These are phyloP conservation scores for Sesia bembeciformis DNA, from an alignment of 2,888 invertebrate genomes.

Conservation along the genomic window DNA sequence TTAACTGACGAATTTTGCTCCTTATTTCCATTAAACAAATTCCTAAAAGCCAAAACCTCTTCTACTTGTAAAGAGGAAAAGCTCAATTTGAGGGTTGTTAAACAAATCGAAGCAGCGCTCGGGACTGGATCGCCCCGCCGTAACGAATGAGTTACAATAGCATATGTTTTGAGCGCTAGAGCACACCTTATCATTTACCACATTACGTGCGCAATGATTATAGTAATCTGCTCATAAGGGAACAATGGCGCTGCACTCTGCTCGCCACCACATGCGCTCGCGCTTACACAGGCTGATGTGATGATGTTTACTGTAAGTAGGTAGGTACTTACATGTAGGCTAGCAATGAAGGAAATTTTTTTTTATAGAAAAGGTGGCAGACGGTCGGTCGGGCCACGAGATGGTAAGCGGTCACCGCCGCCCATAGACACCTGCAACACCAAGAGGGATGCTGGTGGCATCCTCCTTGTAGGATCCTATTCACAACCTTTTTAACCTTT, in stretches of 20 bases:
- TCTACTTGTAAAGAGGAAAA: constrained; percentile 3
- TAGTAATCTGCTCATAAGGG: constrained; percentile 68
- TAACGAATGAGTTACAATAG: constrained; percentile 66
- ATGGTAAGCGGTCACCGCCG: not conserved
- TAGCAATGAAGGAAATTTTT: not conserved
- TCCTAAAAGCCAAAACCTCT: too few species aligned
- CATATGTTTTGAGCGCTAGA: constrained; percentile 69
- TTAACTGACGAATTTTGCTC: too few species aligned
- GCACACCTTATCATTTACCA: constrained; percentile 71
- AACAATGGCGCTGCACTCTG: constrained; percentile 52
- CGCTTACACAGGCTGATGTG: not conserved
- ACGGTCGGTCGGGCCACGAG: not conserved
- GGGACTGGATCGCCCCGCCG: constrained; percentile 23
- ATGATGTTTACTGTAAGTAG: not conserved
- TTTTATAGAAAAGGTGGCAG: not conserved
- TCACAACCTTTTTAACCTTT: too few species aligned
- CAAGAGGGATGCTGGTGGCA: not conserved
- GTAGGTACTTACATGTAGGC: not conserved
- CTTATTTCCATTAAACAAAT: too few species aligned
- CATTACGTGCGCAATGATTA: constrained; percentile 71
- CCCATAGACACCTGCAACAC: not conserved
- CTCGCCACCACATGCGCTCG: constrained; percentile 47
- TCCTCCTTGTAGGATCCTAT: too few species aligned
- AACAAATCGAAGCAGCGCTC: constrained; percentile 18
- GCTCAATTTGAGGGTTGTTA: constrained; percentile 28